Conservation (phyloP, 1,140 invertebrate genomes). For the Druon quercuslanigerum region DNA sequence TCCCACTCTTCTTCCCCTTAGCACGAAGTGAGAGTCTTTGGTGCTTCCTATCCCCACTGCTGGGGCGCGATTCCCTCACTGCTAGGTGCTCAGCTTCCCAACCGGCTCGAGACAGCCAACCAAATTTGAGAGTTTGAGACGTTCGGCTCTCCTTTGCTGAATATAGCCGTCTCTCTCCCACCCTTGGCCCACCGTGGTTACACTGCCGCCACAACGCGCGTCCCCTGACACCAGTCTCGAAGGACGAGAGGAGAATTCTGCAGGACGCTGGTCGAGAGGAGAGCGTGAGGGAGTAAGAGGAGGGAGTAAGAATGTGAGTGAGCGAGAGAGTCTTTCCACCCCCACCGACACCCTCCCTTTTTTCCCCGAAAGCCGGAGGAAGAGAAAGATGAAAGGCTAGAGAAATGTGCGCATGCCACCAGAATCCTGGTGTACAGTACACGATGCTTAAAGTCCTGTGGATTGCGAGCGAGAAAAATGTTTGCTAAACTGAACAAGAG, state of each 20-base stretch:
- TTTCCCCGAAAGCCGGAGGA: not conserved
- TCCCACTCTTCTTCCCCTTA: constrained; percentile 24
- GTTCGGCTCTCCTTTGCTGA: constrained; percentile 35
- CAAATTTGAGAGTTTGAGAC: constrained; percentile 67
- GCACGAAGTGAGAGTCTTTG: constrained; percentile 9
- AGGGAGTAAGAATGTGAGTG: no score
- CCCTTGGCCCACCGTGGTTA: constrained; percentile 10
- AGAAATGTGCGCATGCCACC: constrained; percentile 49
- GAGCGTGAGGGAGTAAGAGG: no score
- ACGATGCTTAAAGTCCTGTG: constrained; percentile 8
- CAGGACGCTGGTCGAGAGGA: constrained; percentile 40
- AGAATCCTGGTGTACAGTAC: constrained; percentile 49
- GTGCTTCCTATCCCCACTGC: constrained; percentile 33
- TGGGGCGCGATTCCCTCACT: constrained; percentile 16
- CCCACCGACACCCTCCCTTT: constrained; percentile 30
- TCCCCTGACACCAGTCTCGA: constrained; percentile 27
- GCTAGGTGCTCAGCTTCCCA: constrained; percentile 23
- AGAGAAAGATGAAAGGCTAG: constrained; percentile 38
- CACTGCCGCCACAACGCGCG: not conserved
- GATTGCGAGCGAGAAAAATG: constrained; percentile 25
- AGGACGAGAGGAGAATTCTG: constrained; percentile 43
- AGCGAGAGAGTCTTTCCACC: constrained; percentile 33
- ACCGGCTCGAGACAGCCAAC: constrained; percentile 67
- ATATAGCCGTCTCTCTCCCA: constrained; percentile 21
- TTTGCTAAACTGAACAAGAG: not conserved